phyloP scores from a whole-genome alignment of 2,797 vertebrate species.

The Hippocampus kuda region DNA sequence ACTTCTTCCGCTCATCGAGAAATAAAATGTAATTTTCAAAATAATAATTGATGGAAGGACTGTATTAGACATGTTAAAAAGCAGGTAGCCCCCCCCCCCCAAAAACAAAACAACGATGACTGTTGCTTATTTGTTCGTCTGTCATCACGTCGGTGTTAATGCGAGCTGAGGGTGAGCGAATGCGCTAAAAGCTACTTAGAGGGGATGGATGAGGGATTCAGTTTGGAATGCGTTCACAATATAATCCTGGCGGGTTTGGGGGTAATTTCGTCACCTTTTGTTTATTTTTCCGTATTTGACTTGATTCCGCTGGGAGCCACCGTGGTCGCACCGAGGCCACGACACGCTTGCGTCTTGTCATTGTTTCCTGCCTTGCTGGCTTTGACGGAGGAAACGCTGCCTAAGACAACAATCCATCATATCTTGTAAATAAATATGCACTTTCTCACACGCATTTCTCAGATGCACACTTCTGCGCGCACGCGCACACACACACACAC shows the following conservation, averaged over 20 bases:
- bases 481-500: no score
- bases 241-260: slow-evolving; percentile 55
- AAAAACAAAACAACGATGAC: background rate
- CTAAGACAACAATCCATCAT: slow-evolving; percentile 15
- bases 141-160: background rate
- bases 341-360: slow-evolving; percentile 27
- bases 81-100: background rate
- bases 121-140: background rate
- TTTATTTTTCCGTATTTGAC: slow-evolving; percentile 45
- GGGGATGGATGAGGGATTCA: slow-evolving; percentile 55
- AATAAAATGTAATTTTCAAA: background rate
- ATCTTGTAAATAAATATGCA: background rate
- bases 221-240: slow-evolving; percentile 61
- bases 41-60: background rate
- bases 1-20: no score
- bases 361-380: slow-evolving; percentile 58
- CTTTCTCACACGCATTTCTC: no score
- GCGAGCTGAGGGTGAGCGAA: slow-evolving; percentile 5
- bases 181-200: slow-evolving; percentile 51
- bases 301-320: background rate
- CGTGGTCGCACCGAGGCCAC: background rate
- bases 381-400: slow-evolving; percentile 49
- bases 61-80: background rate
- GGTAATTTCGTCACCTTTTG: slow-evolving; percentile 46
- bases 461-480: no score